Evolutionary conservation across 2,113 vertebrate species (phyloP).

Genomic region (Chamaea fasciata): DNA sequence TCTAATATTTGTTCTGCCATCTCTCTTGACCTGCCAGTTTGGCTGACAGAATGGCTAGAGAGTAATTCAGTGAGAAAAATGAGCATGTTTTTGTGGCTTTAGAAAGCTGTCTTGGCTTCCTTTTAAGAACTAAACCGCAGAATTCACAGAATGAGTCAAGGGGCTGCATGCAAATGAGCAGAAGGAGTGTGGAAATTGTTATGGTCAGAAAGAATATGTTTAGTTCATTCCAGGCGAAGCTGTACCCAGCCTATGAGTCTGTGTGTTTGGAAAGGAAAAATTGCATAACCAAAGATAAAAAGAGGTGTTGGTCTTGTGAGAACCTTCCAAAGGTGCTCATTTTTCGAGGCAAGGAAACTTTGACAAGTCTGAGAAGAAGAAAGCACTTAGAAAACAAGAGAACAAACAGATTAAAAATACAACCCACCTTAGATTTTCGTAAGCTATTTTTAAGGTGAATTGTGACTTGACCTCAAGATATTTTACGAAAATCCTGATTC

Average conservation of each 20-base stretch:
- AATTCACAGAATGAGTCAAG: not conserved
- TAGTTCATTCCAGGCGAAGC: fast-evolving
- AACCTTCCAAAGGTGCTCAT: not conserved
- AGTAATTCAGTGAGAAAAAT: not conserved
- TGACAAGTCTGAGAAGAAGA: not conserved
- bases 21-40: not conserved
- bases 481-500: not conserved
- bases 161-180: not conserved
- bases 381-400: not conserved
- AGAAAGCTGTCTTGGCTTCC: not conserved
- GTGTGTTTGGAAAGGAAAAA: not conserved
- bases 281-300: not conserved
- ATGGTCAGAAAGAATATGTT: not conserved
- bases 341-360: not conserved
- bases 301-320: not conserved
- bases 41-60: not conserved
- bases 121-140: not conserved
- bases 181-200: not conserved
- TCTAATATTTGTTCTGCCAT: not conserved
- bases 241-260: not conserved
- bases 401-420: not conserved
- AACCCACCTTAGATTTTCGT: not conserved
- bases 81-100: not conserved
- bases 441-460: not conserved
- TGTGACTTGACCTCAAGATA: not conserved